These are phyloP conservation scores for Plectropomus leopardus DNA, from an alignment of 2,113 vertebrate species.

Conservation along the genomic window DNA sequence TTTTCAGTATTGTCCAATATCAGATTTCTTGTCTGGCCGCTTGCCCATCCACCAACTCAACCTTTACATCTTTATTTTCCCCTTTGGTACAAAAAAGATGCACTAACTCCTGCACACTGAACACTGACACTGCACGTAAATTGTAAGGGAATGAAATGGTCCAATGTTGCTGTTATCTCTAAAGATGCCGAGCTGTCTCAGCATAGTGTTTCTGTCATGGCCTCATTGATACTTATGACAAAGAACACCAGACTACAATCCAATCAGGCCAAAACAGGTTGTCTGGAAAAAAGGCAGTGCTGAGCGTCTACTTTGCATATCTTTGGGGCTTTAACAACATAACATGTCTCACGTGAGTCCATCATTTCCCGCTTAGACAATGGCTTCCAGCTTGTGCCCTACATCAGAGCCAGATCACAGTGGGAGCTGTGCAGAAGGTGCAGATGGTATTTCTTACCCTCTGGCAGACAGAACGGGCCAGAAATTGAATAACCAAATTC, in stretches of 20 bases:
- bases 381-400: constrained; percentile 54
- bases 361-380: constrained; percentile 36
- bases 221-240: background rate
- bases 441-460: constrained; percentile 69
- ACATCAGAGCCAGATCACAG: constrained; percentile 48
- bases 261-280: constrained; percentile 1
- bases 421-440: constrained; percentile 54
- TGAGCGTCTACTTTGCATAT: constrained; percentile 31
- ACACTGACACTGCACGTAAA: background rate
- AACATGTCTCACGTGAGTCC: constrained; percentile 40
- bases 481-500: constrained; percentile 62
- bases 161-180: background rate
- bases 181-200: background rate
- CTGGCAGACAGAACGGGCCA: constrained; percentile 49
- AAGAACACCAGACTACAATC: background rate
- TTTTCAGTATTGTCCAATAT: no score
- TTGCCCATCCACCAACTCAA: no score
- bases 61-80: background rate
- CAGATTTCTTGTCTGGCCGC: no score
- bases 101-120: background rate
- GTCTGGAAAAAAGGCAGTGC: background rate
- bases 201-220: background rate
- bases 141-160: background rate
- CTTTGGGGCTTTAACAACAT: constrained; percentile 41
- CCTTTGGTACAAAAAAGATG: background rate